Conservation (phyloP, 2,113 vertebrate species). For the Protomyctophum bolini region DNA sequence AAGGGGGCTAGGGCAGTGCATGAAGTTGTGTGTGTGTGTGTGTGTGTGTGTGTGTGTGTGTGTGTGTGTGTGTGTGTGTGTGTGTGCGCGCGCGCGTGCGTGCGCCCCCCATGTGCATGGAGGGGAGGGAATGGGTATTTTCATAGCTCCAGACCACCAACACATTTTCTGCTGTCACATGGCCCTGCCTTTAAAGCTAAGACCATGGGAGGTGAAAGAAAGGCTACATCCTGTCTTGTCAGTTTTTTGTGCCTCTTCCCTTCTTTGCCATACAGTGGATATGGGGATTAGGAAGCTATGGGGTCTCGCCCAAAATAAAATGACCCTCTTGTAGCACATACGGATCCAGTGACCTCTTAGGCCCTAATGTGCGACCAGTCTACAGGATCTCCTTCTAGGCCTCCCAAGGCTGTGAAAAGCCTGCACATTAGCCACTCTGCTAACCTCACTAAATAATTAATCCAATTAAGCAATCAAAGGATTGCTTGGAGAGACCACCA, state of each 20-base stretch:
- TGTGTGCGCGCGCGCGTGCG: not conserved
- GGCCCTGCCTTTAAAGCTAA: conserved; percentile 51
- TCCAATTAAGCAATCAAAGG: conserved; percentile 57
- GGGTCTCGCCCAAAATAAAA: conserved; percentile 13
- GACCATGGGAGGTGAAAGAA: conserved; percentile 53
- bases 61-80: conserved; percentile 12
- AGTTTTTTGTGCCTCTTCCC: conserved; percentile 30
- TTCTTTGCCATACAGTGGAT: conserved; percentile 21
- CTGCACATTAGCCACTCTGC: conserved; percentile 11
- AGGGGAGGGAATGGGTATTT: conserved; percentile 6
- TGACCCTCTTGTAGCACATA: conserved; percentile 6
- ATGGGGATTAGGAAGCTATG: conserved; percentile 46
- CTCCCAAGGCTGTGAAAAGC: conserved; percentile 9
- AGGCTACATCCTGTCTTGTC: conserved; percentile 57
- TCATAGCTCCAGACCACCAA: conserved; percentile 75
- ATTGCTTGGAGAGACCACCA: conserved; percentile 12
- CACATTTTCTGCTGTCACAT: conserved; percentile 70
- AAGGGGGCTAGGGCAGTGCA: conserved; percentile 39
- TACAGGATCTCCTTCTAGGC: conserved; percentile 10
- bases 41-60: conserved; percentile 5
- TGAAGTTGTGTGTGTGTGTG: conserved; percentile 24
- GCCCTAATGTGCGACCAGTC: conserved; percentile 20
- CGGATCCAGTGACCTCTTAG: conserved; percentile 19
- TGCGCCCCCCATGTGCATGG: conserved; percentile 29
- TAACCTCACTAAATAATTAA: conserved; percentile 51